Base-by-base conservation (phyloP, 1,140 invertebrate genomes). In the Trissolcus basalis region DNA sequence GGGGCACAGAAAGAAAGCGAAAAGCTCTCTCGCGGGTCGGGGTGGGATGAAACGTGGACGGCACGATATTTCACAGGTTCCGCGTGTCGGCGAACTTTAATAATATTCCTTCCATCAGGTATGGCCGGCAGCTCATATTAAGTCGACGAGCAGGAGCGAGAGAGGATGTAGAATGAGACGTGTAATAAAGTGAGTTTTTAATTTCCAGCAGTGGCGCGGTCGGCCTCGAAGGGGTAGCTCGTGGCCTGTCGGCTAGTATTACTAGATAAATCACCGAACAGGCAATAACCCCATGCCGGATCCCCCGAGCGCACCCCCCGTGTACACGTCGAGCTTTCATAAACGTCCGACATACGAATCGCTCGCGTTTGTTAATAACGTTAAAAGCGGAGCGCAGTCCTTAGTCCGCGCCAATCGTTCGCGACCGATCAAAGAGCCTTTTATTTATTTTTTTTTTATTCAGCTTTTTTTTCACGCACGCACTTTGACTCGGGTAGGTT, bases 161-260 rank as follows among this genome's bases (percentile, higher is more conserved):
- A 64, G 77, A 63, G 74, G 71, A 75, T 65, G 75, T 68, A 85
- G 86, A 87, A 87, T 86, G 87, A 88, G 86, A 87, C 86, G 84
- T 87, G 87, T 88, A 87, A 88, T 88, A 88, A 87, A 88, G 87
- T 87, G 86, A 87, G 85, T 88, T 88, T 88, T 87, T 88, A 87
- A 88, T 87, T 88, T 87, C 81, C 86, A 87, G 77, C 82, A 79
- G 80, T 84, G 82, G 77, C 83, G 81, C 68, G 81, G 81, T 83
- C 80, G 80, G 81, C 80, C 78, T 80, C 78, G 81, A 84, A 82
- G 84, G 82, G 83, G 82, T 82, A 78, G 81, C 83, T 83, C 83
- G 84, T 82, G 83, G 83, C 85, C 86, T 86, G 87, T 86, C 87
- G 85, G 82, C 85, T 82, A 88, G 86, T 88, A 88, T 88, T 88